Percentiles rank a stretch among this genome's conserved stretches.
phyloP scores from a whole-genome alignment of 2,113 vertebrate genomes.

The Gymnogyps californianus region DNA sequence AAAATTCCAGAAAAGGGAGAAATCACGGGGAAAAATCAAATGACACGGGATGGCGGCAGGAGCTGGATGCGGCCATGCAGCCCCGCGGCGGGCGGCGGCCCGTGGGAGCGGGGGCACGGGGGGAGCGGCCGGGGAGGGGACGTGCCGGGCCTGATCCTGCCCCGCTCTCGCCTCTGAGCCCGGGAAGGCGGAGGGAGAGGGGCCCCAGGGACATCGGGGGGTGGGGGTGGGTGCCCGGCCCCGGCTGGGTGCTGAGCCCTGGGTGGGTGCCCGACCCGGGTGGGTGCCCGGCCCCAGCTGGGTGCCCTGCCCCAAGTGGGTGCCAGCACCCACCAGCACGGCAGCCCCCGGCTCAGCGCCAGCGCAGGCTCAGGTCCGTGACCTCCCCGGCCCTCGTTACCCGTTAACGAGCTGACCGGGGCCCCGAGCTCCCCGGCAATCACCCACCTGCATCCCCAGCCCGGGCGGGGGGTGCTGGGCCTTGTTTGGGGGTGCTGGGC shows the following conservation, averaged over 20 bases:
- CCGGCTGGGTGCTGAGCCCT: background rate
- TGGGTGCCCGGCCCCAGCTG: background rate
- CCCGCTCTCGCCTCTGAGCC: background rate
- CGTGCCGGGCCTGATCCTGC: background rate
- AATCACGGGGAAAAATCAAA: background rate
- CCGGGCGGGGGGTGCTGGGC: background rate
- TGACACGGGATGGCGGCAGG: fast-evolving
- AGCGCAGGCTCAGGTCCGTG: background rate
- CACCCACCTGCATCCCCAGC: background rate
- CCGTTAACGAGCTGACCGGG: background rate
- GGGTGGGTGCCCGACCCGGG: background rate
- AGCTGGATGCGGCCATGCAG: background rate
- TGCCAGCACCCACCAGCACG: fast-evolving
- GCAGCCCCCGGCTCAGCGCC: background rate
- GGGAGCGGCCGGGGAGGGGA: background rate
- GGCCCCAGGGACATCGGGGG: fast-evolving
- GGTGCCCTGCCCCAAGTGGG: background rate
- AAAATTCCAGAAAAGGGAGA: background rate
- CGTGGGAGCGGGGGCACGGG: background rate
- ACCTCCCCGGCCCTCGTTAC: background rate
- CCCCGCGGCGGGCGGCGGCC: too few relatives aligned
- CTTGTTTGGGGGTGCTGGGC: background rate
- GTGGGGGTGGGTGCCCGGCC: background rate
- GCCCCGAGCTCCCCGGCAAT: background rate
- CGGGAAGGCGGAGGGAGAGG: too few relatives aligned